Conservation (phyloP, 2,888 invertebrate species). For the Fragum sueziense region DNA sequence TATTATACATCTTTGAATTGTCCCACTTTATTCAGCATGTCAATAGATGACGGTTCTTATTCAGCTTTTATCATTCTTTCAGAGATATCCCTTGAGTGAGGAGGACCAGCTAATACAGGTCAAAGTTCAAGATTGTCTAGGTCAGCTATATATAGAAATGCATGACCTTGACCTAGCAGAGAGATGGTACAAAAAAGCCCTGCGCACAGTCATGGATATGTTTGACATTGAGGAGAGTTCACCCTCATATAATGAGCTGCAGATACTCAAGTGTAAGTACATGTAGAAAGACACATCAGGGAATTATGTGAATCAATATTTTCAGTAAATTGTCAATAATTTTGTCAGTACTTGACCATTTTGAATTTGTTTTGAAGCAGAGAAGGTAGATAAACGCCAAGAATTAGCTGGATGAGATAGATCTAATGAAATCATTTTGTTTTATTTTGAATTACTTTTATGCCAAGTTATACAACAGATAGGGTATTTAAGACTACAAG, state of each 20-base stretch:
- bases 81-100: constrained; percentile 71
- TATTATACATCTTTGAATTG: no score
- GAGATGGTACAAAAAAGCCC: constrained; percentile 68
- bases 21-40: not conserved
- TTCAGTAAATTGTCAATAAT: no score
- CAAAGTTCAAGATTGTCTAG: constrained; percentile 68
- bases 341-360: no score
- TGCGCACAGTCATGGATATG: constrained; percentile 66
- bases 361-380: no score
- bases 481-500: constrained; percentile 66
- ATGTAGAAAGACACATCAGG: no score
- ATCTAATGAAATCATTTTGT: not conserved
- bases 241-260: constrained; percentile 49
- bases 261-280: constrained; percentile 68
- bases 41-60: not conserved
- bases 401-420: no score
- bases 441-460: constrained; percentile 42
- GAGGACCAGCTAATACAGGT: constrained; percentile 66
- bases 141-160: constrained; percentile 59
- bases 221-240: constrained; percentile 64
- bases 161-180: constrained; percentile 61
- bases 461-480: constrained; percentile 72
- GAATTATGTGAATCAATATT: no score
- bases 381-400: no score
- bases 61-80: constrained; percentile 23